Evolutionary conservation across 2,113 vertebrate genomes (phyloP).

Genomic region (Asarcornis scutulata): DNA sequence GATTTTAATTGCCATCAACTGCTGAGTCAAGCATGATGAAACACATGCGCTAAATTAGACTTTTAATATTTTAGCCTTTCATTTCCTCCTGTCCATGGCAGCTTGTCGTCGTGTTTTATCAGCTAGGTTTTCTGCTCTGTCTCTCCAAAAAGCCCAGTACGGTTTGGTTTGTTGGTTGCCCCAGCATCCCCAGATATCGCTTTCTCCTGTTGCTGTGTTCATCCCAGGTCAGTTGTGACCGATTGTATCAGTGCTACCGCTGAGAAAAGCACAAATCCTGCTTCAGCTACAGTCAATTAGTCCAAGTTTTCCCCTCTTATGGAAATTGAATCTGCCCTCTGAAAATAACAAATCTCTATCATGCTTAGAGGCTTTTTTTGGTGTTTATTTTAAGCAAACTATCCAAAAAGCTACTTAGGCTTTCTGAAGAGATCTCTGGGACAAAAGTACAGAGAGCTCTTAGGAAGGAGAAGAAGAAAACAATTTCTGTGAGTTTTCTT

Average conservation of each 20-base stretch:
- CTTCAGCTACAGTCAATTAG: not conserved
- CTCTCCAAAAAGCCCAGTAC: fast-evolving
- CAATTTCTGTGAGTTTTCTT: not conserved
- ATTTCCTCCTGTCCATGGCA: not conserved
- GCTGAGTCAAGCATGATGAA: not conserved
- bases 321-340: not conserved
- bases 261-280: not conserved
- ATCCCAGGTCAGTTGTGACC: not conserved
- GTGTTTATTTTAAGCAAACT: not conserved
- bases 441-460: not conserved
- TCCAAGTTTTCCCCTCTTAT: not conserved
- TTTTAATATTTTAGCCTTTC: not conserved
- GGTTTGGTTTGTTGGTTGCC: not conserved
- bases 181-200: not conserved
- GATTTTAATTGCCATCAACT: not conserved
- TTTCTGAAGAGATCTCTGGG: not conserved
- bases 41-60: not conserved
- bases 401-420: not conserved
- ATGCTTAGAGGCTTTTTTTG: not conserved
- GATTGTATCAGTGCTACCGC: not conserved
- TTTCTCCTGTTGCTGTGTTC: not conserved
- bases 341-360: not conserved
- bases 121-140: fast-evolving
- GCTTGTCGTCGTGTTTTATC: not conserved
- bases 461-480: not conserved